phyloP scores from a whole-genome alignment of 2,888 invertebrate species.

The Phyto melanocephala region DNA sequence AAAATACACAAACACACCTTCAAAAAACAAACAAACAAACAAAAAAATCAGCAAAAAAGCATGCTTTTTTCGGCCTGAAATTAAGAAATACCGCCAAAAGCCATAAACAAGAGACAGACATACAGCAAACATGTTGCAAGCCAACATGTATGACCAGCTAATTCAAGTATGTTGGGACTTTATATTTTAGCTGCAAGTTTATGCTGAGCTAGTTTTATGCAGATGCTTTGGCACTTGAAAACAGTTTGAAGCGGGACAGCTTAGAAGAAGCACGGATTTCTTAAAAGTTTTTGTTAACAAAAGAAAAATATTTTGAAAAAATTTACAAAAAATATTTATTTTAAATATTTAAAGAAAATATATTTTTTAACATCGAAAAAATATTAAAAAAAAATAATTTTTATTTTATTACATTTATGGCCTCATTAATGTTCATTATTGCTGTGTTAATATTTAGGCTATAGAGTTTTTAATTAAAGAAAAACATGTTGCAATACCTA shows the following conservation, averaged over 20 bases:
- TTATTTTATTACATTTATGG: too few relatives aligned
- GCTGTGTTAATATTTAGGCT: not conserved
- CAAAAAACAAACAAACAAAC: conserved; percentile 14
- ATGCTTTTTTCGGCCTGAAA: not conserved
- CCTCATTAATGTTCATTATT: not conserved
- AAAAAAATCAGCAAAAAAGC: conserved; percentile 9
- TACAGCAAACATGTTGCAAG: not conserved
- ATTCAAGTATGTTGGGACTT: not conserved
- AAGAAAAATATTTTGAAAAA: not conserved
- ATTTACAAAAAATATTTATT: not conserved
- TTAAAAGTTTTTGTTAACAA: not conserved
- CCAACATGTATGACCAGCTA: conserved; percentile 37
- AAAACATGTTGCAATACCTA: conserved; percentile 51
- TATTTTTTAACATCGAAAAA: too few relatives aligned
- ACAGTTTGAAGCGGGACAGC: conserved; percentile 58
- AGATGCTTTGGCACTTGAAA: conserved; percentile 44
- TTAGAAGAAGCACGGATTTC: conserved; percentile 50
- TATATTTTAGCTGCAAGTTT: not conserved
- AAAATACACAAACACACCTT: not conserved
- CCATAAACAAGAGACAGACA: conserved; percentile 35
- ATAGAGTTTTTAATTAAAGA: not conserved
- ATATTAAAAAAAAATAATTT: not conserved
- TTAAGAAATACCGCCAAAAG: conserved; percentile 63
- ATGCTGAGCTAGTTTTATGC: conserved; percentile 36
- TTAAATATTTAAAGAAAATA: not conserved